phyloP scores from a whole-genome alignment of 2,113 vertebrate genomes.

The Alethe castanea region DNA sequence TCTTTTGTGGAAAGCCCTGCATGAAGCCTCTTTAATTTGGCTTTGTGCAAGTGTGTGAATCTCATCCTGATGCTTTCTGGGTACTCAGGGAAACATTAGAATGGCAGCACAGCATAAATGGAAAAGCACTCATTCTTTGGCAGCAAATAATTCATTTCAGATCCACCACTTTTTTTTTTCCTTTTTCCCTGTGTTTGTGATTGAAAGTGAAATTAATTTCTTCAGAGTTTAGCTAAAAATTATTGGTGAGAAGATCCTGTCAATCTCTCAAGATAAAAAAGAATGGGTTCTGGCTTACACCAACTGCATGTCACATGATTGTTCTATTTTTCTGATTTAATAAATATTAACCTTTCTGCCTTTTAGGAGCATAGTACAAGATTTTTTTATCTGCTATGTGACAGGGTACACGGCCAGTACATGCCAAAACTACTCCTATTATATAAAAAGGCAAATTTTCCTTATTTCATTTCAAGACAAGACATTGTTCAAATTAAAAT shows the following conservation, averaged over 20 bases:
- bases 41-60: neutral
- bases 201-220: slow-evolving; percentile 1
- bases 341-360: neutral
- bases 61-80: neutral
- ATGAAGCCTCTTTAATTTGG: neutral
- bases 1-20: neutral
- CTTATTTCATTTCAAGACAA: slow-evolving; percentile 36
- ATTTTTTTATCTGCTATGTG: neutral
- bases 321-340: slow-evolving; percentile 15
- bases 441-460: slow-evolving; percentile 35
- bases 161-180: neutral
- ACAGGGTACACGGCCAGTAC: neutral
- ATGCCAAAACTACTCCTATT: neutral
- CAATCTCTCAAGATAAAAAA: neutral
- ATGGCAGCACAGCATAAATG: neutral
- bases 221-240: slow-evolving; percentile 13
- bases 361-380: neutral
- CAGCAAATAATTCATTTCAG: neutral
- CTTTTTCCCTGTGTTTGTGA: neutral
- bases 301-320: neutral
- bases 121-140: slow-evolving; percentile 9
- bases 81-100: neutral
- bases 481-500: slow-evolving; percentile 50
- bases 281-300: neutral
- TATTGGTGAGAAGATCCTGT: neutral